A percentile compares a stretch with the other conserved stretches of the same genome.
Conservation (phyloP, 2,113 vertebrate genomes). For the Chamaetylas fuelleborni region DNA sequence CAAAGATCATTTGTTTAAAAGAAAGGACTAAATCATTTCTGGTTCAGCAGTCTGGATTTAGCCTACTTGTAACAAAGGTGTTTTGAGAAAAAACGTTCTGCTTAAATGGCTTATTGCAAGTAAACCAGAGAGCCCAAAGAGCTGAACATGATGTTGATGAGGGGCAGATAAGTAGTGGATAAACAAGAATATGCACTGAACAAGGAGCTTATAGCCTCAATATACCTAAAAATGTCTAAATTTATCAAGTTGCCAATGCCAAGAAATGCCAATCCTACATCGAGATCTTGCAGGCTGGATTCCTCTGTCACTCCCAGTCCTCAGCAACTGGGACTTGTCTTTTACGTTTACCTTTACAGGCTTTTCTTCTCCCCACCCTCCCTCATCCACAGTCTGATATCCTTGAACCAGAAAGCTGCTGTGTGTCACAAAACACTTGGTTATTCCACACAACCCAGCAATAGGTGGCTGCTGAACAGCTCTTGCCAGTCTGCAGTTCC, state of each 20-base stretch:
- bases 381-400: background rate
- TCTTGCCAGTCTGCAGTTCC: background rate
- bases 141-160: background rate
- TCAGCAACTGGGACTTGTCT: rapidly evolving
- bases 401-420: background rate
- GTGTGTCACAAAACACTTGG: background rate
- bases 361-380: background rate
- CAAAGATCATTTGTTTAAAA: slow-evolving; percentile 56
- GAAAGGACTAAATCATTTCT: slow-evolving; percentile 14
- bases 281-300: background rate
- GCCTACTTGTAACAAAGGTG: slow-evolving; percentile 40
- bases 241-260: background rate
- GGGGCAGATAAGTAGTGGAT: background rate
- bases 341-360: background rate
- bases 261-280: background rate
- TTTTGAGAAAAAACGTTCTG: slow-evolving; percentile 28
- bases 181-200: background rate
- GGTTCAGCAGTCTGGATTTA: slow-evolving; percentile 42
- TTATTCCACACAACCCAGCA: background rate
- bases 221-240: background rate
- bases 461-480: background rate
- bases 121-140: background rate
- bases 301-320: background rate
- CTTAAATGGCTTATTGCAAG: slow-evolving; percentile 33
- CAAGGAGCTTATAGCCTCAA: background rate